These are phyloP conservation scores for Microplitis deprimator DNA, from an alignment of 2,888 invertebrate genomes.

Conservation along the genomic window DNA sequence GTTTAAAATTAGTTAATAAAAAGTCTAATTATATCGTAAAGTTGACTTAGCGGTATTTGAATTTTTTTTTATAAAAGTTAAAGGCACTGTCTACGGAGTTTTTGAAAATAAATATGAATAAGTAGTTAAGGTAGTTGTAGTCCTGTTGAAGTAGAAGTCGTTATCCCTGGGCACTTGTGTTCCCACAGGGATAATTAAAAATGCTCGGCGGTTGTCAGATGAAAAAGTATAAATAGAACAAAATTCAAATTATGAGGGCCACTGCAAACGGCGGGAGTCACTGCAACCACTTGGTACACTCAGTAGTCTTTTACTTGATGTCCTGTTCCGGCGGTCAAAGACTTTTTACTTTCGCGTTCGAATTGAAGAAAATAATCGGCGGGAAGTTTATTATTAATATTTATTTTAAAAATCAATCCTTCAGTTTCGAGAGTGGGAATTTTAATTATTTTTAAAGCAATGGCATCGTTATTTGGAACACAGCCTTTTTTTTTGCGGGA, in stretches of 20 bases:
- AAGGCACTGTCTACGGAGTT: background rate
- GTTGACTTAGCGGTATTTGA: no score
- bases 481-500: no score
- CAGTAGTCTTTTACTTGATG: background rate
- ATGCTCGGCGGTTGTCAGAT: constrained; percentile 21
- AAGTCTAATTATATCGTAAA: no score
- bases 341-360: constrained; percentile 15
- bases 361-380: background rate
- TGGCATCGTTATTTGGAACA: no score
- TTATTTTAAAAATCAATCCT: no score
- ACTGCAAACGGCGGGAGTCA: constrained; percentile 24
- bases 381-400: no score
- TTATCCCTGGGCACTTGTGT: constrained; percentile 28
- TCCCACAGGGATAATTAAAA: constrained; percentile 33
- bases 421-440: no score
- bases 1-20: no score
- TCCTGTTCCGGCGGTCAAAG: constrained; percentile 19
- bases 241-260: constrained; percentile 37
- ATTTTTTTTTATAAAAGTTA: no score
- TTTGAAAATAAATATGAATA: background rate
- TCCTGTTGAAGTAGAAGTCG: constrained; percentile 24
- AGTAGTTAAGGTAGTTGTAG: background rate
- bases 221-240: constrained; percentile 34
- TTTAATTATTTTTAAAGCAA: no score
- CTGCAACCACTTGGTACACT: background rate